Percentiles rank a stretch among this genome's conserved stretches.
Evolutionary conservation across 64 coral and sea anemone genomes (phyloP).

Genomic region (Porites australiensis): DNA sequence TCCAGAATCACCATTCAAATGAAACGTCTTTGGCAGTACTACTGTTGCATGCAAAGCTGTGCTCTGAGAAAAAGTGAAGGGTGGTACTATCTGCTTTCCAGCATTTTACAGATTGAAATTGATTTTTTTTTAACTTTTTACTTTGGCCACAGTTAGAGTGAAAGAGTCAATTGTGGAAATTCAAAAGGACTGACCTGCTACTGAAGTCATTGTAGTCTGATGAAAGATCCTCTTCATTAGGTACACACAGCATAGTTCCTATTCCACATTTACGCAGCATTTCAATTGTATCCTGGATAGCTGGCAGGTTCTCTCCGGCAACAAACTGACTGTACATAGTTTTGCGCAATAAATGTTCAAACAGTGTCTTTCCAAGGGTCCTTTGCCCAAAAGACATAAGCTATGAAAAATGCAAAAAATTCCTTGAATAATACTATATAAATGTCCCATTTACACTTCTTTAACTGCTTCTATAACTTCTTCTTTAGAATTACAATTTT

Average conservation of each 20-base stretch:
- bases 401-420: slow-evolving; percentile 25
- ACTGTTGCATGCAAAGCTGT: too few relatives aligned
- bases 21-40: too few relatives aligned
- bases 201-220: slow-evolving; percentile 39
- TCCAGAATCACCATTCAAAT: too few relatives aligned
- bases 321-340: slow-evolving; percentile 82
- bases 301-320: slow-evolving; percentile 55
- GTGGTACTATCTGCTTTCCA: too few relatives aligned
- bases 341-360: slow-evolving; percentile 61
- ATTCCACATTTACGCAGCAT: slow-evolving; percentile 43
- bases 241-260: slow-evolving; percentile 67
- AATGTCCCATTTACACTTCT: not conserved
- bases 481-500: too few relatives aligned
- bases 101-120: too few relatives aligned
- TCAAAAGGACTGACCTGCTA: slow-evolving; percentile 17
- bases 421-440: not conserved
- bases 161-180: too few relatives aligned
- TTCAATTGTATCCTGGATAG: slow-evolving; percentile 40
- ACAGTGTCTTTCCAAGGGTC: slow-evolving; percentile 49
- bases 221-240: slow-evolving; percentile 70
- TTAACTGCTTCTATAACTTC: too few relatives aligned
- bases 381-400: slow-evolving; percentile 60
- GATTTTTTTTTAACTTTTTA: too few relatives aligned
- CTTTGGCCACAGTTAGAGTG: too few relatives aligned
- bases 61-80: too few relatives aligned